Percentiles rank a stretch among this genome's conserved stretches.
These are phyloP conservation scores for Oncopeltus fasciatus DNA, from an alignment of 1,140 invertebrate species.

Conservation along the genomic window DNA sequence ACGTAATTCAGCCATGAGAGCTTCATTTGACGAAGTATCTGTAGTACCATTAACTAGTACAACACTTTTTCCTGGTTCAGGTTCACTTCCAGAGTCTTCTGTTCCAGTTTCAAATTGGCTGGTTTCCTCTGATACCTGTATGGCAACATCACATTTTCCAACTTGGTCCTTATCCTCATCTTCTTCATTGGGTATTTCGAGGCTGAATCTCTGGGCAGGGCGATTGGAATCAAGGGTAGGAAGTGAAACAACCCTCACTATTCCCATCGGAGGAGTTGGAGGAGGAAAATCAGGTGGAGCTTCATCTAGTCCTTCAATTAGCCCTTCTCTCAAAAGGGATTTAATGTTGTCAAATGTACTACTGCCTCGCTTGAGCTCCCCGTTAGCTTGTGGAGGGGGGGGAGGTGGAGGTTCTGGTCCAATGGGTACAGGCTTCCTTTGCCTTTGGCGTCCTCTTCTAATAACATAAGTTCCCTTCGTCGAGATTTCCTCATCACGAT, in stretches of 20 bases:
- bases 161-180: constrained; percentile 13
- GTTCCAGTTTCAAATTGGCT: neutral
- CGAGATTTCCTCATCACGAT: constrained; percentile 35
- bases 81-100: constrained; percentile 17
- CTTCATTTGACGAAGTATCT: constrained; percentile 21
- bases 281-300: constrained; percentile 36
- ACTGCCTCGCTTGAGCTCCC: constrained; percentile 51
- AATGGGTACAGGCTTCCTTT: constrained; percentile 35
- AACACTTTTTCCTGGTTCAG: constrained; percentile 1
- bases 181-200: constrained; percentile 10
- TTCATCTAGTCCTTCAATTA: constrained; percentile 38
- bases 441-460: constrained; percentile 42
- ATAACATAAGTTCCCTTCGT: constrained; percentile 58
- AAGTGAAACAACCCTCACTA: constrained; percentile 49
- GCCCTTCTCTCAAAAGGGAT: constrained; percentile 51
- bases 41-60: constrained; percentile 14
- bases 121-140: constrained; percentile 20
- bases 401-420: constrained; percentile 29
- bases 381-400: constrained; percentile 31
- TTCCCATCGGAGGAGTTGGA: constrained; percentile 39
- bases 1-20: constrained; percentile 16
- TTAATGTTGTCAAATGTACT: constrained; percentile 67
- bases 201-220: constrained; percentile 20
- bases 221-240: constrained; percentile 43
- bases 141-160: constrained; percentile 16